These are phyloP conservation scores for Poeciliopsis paucimaculata DNA, from an alignment of 2,797 vertebrate genomes.

Conservation along the genomic window DNA sequence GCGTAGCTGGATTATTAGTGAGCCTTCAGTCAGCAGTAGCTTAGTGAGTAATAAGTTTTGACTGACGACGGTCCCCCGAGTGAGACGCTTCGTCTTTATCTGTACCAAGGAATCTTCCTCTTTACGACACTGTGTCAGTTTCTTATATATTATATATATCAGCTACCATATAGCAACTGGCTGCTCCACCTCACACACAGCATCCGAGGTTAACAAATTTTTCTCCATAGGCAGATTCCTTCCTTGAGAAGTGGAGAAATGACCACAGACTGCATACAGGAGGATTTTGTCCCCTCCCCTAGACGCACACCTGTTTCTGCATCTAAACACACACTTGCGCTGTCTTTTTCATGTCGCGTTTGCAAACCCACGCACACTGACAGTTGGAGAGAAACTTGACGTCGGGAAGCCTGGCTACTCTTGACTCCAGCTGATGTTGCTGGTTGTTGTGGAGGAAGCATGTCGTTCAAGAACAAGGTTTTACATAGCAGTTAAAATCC, in stretches of 20 bases:
- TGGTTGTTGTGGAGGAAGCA: neutral
- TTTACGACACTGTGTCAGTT: neutral
- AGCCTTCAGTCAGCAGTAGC: slow-evolving; percentile 5
- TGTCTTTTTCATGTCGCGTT: neutral
- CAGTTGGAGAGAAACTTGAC: neutral
- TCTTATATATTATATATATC: neutral
- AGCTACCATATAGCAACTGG: neutral
- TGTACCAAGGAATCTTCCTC: neutral
- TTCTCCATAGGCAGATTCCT: neutral
- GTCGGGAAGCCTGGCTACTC: neutral
- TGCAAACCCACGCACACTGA: neutral
- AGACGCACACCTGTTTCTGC: neutral
- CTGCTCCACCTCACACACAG: neutral
- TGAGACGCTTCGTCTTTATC: neutral
- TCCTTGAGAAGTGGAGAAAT: neutral
- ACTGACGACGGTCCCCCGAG: neutral
- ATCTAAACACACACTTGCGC: neutral
- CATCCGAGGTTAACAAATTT: neutral
- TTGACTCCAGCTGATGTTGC: neutral
- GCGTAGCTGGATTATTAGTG: slow-evolving; percentile 5
- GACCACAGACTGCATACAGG: neutral
- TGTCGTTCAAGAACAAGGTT: neutral
- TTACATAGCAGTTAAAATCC: neutral
- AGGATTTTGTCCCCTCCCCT: too few relatives aligned
- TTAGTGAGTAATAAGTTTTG: slow-evolving; percentile 6